Conservation (phyloP, 2,113 vertebrate genomes). For the Phrynocephalus versicolor region DNA sequence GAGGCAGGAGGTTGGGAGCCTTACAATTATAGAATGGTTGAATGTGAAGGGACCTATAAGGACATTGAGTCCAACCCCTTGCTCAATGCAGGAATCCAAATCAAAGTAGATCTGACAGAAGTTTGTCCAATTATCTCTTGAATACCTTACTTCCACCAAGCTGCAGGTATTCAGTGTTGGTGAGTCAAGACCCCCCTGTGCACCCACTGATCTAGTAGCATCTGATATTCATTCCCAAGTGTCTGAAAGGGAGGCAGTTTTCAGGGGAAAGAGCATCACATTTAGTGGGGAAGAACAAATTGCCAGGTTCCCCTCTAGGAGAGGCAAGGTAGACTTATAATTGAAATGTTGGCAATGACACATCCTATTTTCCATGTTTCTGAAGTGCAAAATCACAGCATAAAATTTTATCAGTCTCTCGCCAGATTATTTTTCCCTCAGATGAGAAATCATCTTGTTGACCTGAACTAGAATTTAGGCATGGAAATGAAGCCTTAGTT, state of each 20-base stretch:
- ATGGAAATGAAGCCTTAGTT: background rate
- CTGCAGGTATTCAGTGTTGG: too few species aligned
- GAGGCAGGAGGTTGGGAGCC: background rate
- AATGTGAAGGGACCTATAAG: too few species aligned
- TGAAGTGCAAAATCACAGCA: too few species aligned
- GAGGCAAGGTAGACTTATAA: background rate
- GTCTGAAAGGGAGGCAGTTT: too few species aligned
- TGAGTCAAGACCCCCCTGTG: background rate
- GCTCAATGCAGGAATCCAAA: too few species aligned
- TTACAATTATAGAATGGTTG: too few species aligned
- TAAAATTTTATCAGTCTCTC: too few species aligned
- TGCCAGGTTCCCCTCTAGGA: background rate
- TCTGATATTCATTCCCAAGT: too few species aligned
- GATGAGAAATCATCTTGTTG: background rate
- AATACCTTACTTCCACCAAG: background rate
- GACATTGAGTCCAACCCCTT: too few species aligned
- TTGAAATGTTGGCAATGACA: background rate
- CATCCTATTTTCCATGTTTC: background rate
- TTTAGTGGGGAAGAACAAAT: background rate
- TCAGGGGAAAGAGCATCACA: background rate
- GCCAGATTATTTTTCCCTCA: too few species aligned
- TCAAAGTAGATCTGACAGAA: too few species aligned
- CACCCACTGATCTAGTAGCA: background rate
- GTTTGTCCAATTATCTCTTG: too few species aligned
- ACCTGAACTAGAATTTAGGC: background rate